Evolutionary conservation across 2,888 invertebrate genomes (phyloP).

Genomic region (Drosophila borealis): DNA sequence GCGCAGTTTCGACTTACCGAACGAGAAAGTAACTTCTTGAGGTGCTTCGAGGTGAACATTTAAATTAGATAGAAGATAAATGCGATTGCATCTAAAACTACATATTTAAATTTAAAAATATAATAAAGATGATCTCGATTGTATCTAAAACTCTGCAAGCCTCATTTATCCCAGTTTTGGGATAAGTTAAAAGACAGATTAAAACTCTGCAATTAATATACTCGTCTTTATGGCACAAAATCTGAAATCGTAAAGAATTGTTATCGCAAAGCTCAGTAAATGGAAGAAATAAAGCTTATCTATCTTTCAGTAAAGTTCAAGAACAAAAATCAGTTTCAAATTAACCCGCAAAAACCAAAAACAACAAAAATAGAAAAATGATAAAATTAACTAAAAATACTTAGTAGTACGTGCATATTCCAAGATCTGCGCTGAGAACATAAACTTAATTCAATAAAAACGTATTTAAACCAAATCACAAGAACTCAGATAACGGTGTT

Average conservation of each 20-base stretch:
- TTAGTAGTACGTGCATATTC: not conserved
- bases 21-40: constrained; percentile 4
- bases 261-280: not conserved
- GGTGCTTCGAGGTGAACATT: not conserved
- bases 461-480: not conserved
- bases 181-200: too few species aligned
- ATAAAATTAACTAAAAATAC: not conserved
- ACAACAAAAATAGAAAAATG: not conserved
- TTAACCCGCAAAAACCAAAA: not conserved
- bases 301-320: not conserved
- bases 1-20: not conserved
- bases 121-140: not conserved
- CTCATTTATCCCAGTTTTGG: too few species aligned
- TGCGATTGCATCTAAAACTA: not conserved
- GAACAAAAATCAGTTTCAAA: not conserved
- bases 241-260: too few species aligned
- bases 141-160: not conserved
- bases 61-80: not conserved
- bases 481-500: not conserved
- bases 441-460: not conserved
- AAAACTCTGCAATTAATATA: too few species aligned
- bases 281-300: not conserved
- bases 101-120: not conserved
- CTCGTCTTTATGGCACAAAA: too few species aligned
- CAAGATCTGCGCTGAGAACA: not conserved